A percentile compares a stretch with the other conserved stretches of the same genome.
Evolutionary conservation across 2,797 vertebrate genomes (phyloP).

Genomic region (Enteromius thamalakanensis): DNA sequence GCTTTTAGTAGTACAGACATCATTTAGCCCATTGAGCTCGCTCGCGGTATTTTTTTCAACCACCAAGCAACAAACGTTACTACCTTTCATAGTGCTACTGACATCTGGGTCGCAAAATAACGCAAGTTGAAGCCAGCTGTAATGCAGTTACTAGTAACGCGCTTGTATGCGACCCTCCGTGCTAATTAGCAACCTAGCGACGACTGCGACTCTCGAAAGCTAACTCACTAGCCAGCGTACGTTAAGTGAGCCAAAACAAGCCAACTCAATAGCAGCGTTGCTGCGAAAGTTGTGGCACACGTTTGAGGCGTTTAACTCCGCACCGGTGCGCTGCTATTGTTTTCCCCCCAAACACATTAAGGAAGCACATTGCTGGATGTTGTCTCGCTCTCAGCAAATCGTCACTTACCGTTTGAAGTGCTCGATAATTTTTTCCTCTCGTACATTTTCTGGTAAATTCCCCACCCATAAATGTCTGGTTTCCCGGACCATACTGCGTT

Average conservation of each 20-base stretch:
- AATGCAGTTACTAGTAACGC: conserved; percentile 19
- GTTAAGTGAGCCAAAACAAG: conserved; percentile 27
- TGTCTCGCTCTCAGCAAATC: conserved; percentile 49
- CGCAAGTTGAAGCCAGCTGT: background rate
- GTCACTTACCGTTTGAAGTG: conserved; percentile 99
- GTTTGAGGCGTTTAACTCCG: conserved; percentile 15
- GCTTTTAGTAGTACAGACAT: background rate
- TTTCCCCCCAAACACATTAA: background rate
- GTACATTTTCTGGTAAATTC: conserved; percentile 99
- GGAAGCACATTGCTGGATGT: conserved; percentile 7
- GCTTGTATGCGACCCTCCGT: conserved; percentile 24
- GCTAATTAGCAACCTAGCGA: conserved; percentile 50
- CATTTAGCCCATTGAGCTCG: conserved; percentile 18
- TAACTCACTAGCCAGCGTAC: conserved; percentile 49
- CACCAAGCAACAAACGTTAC: background rate
- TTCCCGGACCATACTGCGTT: conserved; percentile 98
- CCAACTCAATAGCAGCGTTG: conserved; percentile 20
- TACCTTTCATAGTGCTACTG: conserved; percentile 1
- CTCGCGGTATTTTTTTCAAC: background rate
- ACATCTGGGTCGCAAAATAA: conserved; percentile 29
- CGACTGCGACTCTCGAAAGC: conserved; percentile 25
- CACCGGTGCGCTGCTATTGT: conserved; percentile 14
- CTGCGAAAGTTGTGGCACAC: conserved; percentile 32
- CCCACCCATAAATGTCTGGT: conserved; percentile 99
- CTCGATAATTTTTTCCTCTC: conserved; percentile 99